phyloP scores from a whole-genome alignment of 2,797 vertebrate genomes.

The Micropoecilia bifurca region DNA sequence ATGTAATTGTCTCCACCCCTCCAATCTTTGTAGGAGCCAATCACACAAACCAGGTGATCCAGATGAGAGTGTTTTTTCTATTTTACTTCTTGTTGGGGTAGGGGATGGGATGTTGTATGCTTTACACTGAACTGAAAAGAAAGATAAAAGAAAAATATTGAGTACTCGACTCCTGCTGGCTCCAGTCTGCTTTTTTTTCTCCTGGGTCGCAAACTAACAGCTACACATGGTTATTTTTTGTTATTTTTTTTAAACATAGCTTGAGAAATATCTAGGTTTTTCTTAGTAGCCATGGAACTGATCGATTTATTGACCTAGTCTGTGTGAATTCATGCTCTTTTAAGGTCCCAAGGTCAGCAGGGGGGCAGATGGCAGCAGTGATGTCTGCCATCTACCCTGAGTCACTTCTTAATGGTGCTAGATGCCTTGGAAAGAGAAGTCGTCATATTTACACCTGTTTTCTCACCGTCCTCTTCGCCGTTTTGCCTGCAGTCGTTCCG shows the following conservation, averaged over 20 bases:
- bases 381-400: background rate
- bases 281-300: background rate
- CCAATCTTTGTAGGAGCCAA: too few species aligned
- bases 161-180: too few species aligned
- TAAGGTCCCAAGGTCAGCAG: background rate
- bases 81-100: too few species aligned
- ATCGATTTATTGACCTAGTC: background rate
- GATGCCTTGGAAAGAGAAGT: slow-evolving; percentile 7
- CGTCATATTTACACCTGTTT: slow-evolving; percentile 24
- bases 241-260: background rate
- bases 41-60: too few species aligned
- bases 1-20: too few species aligned
- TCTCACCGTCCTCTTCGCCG: slow-evolving; percentile 23
- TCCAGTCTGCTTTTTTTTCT: too few species aligned
- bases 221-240: background rate
- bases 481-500: slow-evolving; percentile 34
- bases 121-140: too few species aligned
- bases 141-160: too few species aligned
- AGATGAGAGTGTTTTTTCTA: too few species aligned
- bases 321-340: background rate
- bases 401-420: background rate
- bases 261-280: background rate
- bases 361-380: background rate
- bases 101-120: too few species aligned
- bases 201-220: too few species aligned